Base-by-base conservation (phyloP, 2,888 invertebrate genomes). In the Parnassius apollo region DNA sequence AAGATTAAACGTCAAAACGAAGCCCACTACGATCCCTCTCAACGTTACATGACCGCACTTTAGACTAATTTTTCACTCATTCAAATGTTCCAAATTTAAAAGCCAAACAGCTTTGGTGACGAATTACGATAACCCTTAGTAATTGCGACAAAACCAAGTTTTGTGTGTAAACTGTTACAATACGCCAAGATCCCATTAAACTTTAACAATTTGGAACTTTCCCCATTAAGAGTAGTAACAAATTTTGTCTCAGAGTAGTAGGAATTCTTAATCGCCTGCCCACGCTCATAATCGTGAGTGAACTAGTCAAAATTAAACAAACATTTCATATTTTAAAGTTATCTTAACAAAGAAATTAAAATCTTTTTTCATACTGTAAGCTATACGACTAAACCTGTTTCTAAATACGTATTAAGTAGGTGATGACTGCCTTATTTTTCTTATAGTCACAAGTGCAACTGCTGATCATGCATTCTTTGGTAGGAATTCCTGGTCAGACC, bases 191-290 rank as follows among this genome's bases (percentile, higher is more conserved):
- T 55, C 56, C 55, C 59, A 63, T 63, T 63, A 56, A 63, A 63
- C 63, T 63, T 63, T 59, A 63, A 63, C 63, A 63, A 63, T 63
- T 45, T 44, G n/a, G 42, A 63, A 63, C 63, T 63, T 63, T 63
- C 18, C 49, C 63, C 55, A 63, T 63, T 59, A 52, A 46, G 59
- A 59, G 51, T 56, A 51, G 51, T 63, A 59, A 59, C 59, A 59
- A 63, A 63, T 63, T 62, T 59, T 22, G 56, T 59, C 50, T 59
- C 45, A 52, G 50, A 55, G 59, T 51, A 51, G 44, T 55, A 59
- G 56, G 55, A 56, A 63, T 59, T 11, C 55, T 56, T 63, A 59
- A 63, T 51, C 46, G 45, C n/a, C 61, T 7, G 51, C 13, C 42
- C 42, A 7, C 18, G 51, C 57, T 56, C 51, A 57, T 57, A 45